phyloP scores from a whole-genome alignment of 2,888 invertebrate genomes.

The Pristionchus entomophagus region DNA sequence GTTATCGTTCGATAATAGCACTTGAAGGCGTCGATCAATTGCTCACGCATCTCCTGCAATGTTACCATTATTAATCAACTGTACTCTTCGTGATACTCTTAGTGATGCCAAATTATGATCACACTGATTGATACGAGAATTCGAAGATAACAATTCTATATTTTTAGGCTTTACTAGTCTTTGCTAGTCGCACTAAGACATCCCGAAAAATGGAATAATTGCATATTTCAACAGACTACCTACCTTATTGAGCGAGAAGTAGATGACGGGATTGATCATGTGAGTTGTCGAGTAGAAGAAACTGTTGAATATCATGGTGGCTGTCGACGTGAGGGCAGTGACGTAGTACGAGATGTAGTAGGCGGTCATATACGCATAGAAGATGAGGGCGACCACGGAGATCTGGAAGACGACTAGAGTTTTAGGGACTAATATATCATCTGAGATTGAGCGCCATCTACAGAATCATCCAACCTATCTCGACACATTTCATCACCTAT shows the following conservation, averaged over 20 bases:
- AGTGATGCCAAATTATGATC: no score
- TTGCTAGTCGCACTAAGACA: no score
- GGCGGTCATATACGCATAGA: conserved; percentile 74
- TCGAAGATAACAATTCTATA: no score
- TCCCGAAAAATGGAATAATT: no score
- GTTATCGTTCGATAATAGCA: conserved; percentile 15
- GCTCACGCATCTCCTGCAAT: conserved; percentile 47
- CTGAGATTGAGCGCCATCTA: no score
- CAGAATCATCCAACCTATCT: background rate
- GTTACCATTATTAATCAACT: background rate
- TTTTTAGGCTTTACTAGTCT: no score
- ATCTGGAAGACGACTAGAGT: conserved; percentile 61
- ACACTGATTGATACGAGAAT: no score
- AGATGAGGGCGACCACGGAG: conserved; percentile 73
- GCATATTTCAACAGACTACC: no score
- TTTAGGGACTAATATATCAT: background rate
- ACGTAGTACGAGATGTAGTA: conserved; percentile 75
- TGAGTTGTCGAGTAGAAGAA: conserved; percentile 76
- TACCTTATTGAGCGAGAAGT: conserved; percentile 74
- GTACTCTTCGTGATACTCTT: no score
- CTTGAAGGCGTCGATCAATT: conserved; percentile 40
- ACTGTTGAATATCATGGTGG: conserved; percentile 73
- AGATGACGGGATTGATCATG: conserved; percentile 75
- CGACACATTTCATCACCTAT: no score
- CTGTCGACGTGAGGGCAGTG: conserved; percentile 56